Evolutionary conservation across 2,797 vertebrate species (phyloP).

Genomic region (Coregonus ussuriensis): DNA sequence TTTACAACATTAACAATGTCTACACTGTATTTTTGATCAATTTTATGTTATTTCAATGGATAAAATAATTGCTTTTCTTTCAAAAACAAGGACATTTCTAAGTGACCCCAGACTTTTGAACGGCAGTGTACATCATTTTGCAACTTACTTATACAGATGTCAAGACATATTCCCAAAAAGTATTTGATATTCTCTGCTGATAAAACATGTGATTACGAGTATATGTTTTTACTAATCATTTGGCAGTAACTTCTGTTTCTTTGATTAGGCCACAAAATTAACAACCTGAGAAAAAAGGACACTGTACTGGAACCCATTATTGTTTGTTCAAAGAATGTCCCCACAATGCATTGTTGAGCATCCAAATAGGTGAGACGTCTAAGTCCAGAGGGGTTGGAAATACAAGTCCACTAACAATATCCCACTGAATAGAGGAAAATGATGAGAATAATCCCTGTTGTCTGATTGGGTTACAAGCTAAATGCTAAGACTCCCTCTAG

Average conservation of each 20-base stretch:
- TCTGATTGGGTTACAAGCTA: conserved; percentile 56
- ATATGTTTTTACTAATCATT: not conserved
- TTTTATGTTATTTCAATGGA: too few species aligned
- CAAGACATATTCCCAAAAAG: not conserved
- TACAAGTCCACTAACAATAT: conserved; percentile 1
- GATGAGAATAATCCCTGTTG: conserved; percentile 36
- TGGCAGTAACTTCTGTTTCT: not conserved
- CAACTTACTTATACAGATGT: not conserved
- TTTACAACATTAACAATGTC: too few species aligned
- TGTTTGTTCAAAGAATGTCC: not conserved
- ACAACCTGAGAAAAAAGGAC: not conserved
- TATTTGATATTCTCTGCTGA: not conserved
- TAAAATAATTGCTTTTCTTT: too few species aligned
- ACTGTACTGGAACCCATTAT: not conserved
- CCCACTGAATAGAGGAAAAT: conserved; percentile 25
- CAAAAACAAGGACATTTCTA: too few species aligned
- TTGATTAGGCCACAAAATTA: not conserved
- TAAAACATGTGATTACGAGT: not conserved
- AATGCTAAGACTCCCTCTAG: conserved; percentile 47
- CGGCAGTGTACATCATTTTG: too few species aligned
- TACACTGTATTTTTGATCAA: too few species aligned
- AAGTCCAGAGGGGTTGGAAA: conserved; percentile 19
- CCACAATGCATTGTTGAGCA: not conserved
- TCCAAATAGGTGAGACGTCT: not conserved
- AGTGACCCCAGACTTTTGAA: too few species aligned